Evolutionary conservation across 2,888 invertebrate genomes (phyloP), one percentile per base, ranked within the genome.

Genomic region (Arctia plantaginis): DNA sequence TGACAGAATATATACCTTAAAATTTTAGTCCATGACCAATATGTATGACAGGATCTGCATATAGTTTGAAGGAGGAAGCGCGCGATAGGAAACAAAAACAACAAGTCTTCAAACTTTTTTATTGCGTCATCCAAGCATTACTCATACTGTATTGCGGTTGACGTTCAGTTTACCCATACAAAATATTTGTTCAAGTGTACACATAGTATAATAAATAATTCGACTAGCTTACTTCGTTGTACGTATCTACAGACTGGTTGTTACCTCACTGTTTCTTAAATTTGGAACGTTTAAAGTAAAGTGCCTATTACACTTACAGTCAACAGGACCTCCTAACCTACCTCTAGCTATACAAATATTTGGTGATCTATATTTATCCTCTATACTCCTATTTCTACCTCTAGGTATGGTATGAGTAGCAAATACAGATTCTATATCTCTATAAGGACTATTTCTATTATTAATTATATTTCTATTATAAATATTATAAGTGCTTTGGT

Each of bases 231-330:
- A 78, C 62, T 76, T 82, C 84, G 82, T 82, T 78, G 78, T 86
- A 82, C 79, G 76, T 78, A 80, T 80, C 85, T 89, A 95, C 23
- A 95, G 87, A 88, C 91, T 93, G 77, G 95, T 95, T 65, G 94
- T 92, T 69, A 92, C 85, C 88, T 95, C 95, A 84, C 87, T 90
- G 78, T 88, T 91, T 77, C 89, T 92, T 72, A 94, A 90, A 87
- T 93, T 91, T 71, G 95, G 94, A 72, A 94, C 94, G 78, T 94
- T 93, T 51, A 95, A 86, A 72, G 92, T 93, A 80, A 95, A 95
- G 89, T 95, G 95, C 80, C 95, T 93, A 84, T 95, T 94, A 84
- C 95, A 95, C 82, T 90, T 93, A 84, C 95, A 95, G 79, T 90
- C 90, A 72, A 90, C 73, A n/a, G 91, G 89, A 70, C 94, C 93